Evolutionary conservation across 2,888 invertebrate species (phyloP), one percentile per base, ranked within the genome.

Genomic region (Philopedon plagiatum): DNA sequence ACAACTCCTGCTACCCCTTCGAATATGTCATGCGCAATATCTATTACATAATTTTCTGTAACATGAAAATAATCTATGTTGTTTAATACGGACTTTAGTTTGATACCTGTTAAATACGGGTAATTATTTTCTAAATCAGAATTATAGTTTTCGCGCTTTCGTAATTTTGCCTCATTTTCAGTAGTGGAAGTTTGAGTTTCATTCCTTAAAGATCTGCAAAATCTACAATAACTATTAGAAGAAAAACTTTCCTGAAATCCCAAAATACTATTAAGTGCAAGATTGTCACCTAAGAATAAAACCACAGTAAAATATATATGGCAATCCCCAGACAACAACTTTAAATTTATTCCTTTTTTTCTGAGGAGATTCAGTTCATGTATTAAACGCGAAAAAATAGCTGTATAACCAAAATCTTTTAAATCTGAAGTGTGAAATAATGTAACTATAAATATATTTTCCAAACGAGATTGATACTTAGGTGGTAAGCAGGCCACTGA

Each of bases 251-350:
- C 66, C 15, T 65, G 57, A 61, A 74, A 74, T 8, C 74, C 71
- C n/a, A 72, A 15, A 9, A 74, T 54, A 21, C 58, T 72, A 60
- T 74, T 67, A n/a, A 72, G 26, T 9, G 60, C 74, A 32, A 74
- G 66, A 44, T 75, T 75, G 39, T 76, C 76, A n/a, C 75, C 75
- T 21, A 75, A n/a, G 49, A 75, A 56, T 18, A 70, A 34, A 26
- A 37, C 57, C 7, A 67, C 5, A 54, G 8, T 18, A 71, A 76
- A 73, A 66, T 71, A 73, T n/a, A 75, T 21, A 44, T 62, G 29
- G 23, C 26, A 9, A 9, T 66, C 51, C 51, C 46, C 32, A 15
- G 29, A 57, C 19, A 34, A 15, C 19, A 67, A 11, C 21, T 37
- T n/a, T 32, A 73, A 15, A 26, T 18, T 23, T 23, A 76, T 69